phyloP scores from a whole-genome alignment of 2,797 vertebrate species.

The Caiman crocodilus region DNA sequence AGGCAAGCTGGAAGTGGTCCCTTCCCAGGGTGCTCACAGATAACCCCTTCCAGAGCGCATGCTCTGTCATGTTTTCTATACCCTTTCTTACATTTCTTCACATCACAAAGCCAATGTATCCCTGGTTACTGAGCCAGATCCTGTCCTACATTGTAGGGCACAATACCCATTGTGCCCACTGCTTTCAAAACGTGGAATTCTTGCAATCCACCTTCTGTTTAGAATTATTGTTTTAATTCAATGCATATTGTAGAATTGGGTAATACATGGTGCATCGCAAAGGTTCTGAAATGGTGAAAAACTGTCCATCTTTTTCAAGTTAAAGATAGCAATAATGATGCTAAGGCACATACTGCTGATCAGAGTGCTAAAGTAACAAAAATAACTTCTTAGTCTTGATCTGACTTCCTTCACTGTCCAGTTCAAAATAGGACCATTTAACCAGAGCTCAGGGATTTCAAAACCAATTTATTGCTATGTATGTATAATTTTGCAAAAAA shows the following conservation, averaged over 20 bases:
- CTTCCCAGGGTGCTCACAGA: too few species aligned
- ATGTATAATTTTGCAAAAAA: neutral
- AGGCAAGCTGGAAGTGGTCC: too few species aligned
- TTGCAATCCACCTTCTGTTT: neutral
- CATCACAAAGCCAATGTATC: neutral
- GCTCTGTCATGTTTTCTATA: neutral
- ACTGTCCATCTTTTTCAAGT: neutral
- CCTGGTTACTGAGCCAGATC: neutral
- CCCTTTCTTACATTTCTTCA: neutral
- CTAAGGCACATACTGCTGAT: fast-evolving
- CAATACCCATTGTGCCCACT: neutral
- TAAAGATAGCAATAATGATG: neutral
- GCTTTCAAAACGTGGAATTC: neutral
- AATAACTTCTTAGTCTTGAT: neutral
- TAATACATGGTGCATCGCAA: neutral
- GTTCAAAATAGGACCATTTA: neutral
- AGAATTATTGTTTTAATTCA: neutral
- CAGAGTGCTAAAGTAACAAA: neutral
- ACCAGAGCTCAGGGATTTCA: neutral
- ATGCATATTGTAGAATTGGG: neutral
- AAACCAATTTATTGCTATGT: neutral
- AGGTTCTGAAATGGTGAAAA: neutral
- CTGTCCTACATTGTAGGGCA: neutral
- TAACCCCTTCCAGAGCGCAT: too few species aligned
- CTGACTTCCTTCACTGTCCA: neutral